Conservation (phyloP, 2,113 vertebrate species). For the Galbula dea region DNA sequence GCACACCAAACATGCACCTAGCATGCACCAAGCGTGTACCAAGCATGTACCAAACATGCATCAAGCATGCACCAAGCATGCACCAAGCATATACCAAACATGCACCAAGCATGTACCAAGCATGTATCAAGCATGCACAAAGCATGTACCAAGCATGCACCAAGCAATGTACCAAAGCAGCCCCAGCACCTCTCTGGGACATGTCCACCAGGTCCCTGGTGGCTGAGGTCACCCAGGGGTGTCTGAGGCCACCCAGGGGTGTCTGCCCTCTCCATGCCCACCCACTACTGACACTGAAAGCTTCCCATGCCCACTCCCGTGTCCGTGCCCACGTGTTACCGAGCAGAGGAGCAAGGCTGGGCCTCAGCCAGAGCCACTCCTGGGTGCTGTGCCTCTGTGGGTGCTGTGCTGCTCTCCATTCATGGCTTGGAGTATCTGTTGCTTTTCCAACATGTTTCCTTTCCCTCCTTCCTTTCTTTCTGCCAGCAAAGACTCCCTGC, state of each 20-base stretch:
- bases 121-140: too few relatives aligned
- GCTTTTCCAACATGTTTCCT: background rate
- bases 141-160: too few relatives aligned
- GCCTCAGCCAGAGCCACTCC: background rate
- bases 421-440: background rate
- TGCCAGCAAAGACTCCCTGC: background rate
- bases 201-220: accelerated
- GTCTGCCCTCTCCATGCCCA: background rate
- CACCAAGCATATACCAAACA: too few relatives aligned
- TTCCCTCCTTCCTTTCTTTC: background rate
- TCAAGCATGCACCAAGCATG: too few relatives aligned
- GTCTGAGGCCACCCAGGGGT: too few relatives aligned
- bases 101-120: too few relatives aligned
- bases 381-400: accelerated
- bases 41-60: too few relatives aligned
- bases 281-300: accelerated
- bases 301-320: accelerated
- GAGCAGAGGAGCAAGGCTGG: accelerated
- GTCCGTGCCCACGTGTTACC: accelerated
- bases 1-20: too few relatives aligned
- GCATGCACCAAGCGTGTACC: too few relatives aligned
- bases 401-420: background rate
- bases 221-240: background rate
- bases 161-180: accelerated
- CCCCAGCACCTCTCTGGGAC: background rate